Evolutionary conservation across 64 coral and sea anemone species (phyloP), one percentile per base, ranked within the genome.

Genomic region (Porites lutea): DNA sequence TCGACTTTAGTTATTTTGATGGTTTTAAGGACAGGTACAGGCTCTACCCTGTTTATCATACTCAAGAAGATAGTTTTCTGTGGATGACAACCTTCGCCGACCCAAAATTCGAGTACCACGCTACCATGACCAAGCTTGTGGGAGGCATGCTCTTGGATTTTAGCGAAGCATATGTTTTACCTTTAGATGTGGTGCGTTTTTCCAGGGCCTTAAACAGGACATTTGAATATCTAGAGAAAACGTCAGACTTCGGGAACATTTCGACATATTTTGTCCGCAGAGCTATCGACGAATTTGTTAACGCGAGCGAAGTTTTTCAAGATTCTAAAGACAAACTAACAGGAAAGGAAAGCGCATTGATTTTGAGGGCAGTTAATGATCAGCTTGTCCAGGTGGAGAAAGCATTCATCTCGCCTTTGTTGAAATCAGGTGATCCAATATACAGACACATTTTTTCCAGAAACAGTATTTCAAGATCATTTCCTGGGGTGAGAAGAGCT

Each of bases 41-140:
- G 0, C 48, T 83, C 8, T 95, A 95, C 18, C 93, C 93, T 0
- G 93, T 90, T 13, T 95, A 95, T 48, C 93, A 95, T 70, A 95
- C 93, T 1, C 93, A 90, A 72, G 59, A 89, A 2, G 93, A 95
- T 44, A 90, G 68, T 7, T 95, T 86, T 55, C 86, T 90, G 52
- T 95, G 93, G 93, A 62, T 95, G 20, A 90, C 90, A 79, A 95
- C 23, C 6, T 95, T 95, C 48, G 71, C 86, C 7, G 93, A 95
- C 90, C 93, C 93, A n/a, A 60, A 95, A 11, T 95, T 95, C 20
- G 78, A 82, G 46, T 95, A 78, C 14, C 93, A 90, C 63, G 63
- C 74, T 43, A 77, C 88, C 22, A 90, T 95, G 87, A 67, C 93
- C 3, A 90, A 78, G 71, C 53, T 95, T 4, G 43, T 83, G 16